Evolutionary conservation across 2,888 invertebrate genomes (phyloP).

Genomic region (Leptinotarsa juncta): DNA sequence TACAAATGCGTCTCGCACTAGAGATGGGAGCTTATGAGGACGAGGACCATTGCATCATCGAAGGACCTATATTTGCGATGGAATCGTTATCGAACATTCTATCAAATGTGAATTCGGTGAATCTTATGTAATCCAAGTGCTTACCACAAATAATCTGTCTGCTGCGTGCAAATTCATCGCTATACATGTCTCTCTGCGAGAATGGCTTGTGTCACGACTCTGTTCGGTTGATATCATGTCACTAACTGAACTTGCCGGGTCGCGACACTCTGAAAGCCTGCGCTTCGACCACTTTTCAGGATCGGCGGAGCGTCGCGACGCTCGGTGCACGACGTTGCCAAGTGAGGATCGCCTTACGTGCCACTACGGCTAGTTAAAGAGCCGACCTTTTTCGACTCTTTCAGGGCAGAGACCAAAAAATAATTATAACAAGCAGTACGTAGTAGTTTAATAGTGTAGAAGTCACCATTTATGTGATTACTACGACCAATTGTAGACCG

Average conservation of each 20-base stretch:
- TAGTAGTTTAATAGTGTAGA: no score
- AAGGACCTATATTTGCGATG: no score
- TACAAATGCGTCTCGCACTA: not conserved
- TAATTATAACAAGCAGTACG: no score
- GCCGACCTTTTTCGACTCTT: not conserved
- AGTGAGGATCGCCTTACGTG: not conserved
- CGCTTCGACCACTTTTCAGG: conserved; percentile 18
- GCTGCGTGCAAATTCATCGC: conserved; percentile 75
- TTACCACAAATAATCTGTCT: conserved; percentile 65
- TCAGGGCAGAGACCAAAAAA: no score
- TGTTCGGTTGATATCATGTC: conserved; percentile 64
- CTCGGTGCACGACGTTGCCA: conserved; percentile 19
- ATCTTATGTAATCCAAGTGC: conserved; percentile 38
- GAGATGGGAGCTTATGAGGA: not conserved
- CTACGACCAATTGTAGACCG: no score
- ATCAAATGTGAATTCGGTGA: not conserved
- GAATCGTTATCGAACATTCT: no score
- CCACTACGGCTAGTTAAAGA: not conserved
- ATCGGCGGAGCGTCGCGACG: conserved; percentile 26
- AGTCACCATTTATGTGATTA: no score
- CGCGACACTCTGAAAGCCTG: conserved; percentile 23
- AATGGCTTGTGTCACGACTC: conserved; percentile 60
- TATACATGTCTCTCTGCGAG: conserved; percentile 78
- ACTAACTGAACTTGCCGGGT: conserved; percentile 58
- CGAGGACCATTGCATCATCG: conserved; percentile 8